Conservation (phyloP, 1,140 invertebrate species). For the Bilobella aurantiaca region DNA sequence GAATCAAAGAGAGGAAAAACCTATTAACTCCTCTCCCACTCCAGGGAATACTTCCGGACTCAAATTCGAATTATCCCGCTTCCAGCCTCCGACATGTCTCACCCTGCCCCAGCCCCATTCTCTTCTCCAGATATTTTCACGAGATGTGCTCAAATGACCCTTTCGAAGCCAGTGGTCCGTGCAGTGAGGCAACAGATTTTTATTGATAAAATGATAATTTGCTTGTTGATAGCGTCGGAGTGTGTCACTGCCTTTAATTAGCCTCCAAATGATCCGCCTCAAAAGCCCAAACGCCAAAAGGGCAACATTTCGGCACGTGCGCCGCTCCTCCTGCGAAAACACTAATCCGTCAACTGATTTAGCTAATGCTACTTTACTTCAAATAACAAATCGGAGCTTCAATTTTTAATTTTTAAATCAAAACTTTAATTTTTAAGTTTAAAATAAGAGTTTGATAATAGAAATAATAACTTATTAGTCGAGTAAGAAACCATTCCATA, state of each 20-base stretch:
- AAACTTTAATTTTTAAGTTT: too few species aligned
- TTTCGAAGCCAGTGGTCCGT: too few species aligned
- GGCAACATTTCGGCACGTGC: background rate
- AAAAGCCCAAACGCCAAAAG: background rate
- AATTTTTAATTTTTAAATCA: too few species aligned
- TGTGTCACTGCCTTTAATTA: background rate
- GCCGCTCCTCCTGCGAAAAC: background rate
- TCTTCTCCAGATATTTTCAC: background rate
- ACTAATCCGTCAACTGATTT: too few species aligned
- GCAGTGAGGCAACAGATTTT: background rate
- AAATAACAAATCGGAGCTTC: too few species aligned
- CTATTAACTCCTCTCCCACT: background rate
- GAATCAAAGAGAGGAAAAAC: slow-evolving; percentile 7
- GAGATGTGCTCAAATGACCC: background rate
- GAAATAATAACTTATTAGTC: too few species aligned
- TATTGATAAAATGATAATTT: slow-evolving; percentile 8
- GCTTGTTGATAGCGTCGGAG: background rate
- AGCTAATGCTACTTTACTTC: too few species aligned
- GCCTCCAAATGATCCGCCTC: background rate
- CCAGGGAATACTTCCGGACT: background rate
- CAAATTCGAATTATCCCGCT: too few species aligned
- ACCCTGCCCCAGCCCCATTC: background rate
- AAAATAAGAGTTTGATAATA: too few species aligned
- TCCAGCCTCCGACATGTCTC: background rate
- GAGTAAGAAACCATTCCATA: too few species aligned